Conservation (phyloP, 2,888 invertebrate genomes). For the Itoplectis maculator region DNA sequence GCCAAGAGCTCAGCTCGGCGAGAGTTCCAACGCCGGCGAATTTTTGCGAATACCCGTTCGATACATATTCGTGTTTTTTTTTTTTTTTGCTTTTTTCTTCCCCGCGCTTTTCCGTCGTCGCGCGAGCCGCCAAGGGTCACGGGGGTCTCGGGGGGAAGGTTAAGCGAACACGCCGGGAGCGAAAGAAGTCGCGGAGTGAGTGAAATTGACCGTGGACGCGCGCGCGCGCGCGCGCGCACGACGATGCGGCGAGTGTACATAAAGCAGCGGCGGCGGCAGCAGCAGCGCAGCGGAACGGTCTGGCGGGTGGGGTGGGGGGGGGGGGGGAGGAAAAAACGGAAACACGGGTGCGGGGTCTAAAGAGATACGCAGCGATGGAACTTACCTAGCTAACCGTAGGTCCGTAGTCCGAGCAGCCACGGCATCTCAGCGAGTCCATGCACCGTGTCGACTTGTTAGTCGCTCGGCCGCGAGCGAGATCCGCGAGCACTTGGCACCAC, state of each 20-base stretch:
- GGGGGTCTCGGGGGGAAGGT: too few species aligned
- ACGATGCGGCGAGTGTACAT: too few species aligned
- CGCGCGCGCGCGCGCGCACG: too few species aligned
- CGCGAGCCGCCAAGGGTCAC: too few species aligned
- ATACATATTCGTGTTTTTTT: too few species aligned
- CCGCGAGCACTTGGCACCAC: constrained; percentile 72
- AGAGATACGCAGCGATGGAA: constrained; percentile 13
- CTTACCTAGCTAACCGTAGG: constrained; percentile 83
- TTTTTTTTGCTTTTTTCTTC: too few species aligned
- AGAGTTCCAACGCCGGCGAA: not conserved
- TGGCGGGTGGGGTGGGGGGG: not conserved
- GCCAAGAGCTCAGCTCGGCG: not conserved
- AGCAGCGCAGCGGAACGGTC: too few species aligned
- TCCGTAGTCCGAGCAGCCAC: constrained; percentile 81
- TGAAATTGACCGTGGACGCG: too few species aligned
- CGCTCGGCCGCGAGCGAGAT: constrained; percentile 73
- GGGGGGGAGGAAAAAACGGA: not conserved
- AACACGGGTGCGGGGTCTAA: not conserved
- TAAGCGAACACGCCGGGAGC: too few species aligned
- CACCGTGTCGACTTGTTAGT: constrained; percentile 73
- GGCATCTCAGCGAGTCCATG: constrained; percentile 82
- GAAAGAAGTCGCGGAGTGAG: too few species aligned
- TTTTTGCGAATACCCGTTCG: not conserved
- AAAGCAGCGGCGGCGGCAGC: too few species aligned
- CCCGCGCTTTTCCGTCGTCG: too few species aligned